Conservation (phyloP, 35 echinoderm and acorn worm genomes). For the Ophiothrix spiculata region DNA sequence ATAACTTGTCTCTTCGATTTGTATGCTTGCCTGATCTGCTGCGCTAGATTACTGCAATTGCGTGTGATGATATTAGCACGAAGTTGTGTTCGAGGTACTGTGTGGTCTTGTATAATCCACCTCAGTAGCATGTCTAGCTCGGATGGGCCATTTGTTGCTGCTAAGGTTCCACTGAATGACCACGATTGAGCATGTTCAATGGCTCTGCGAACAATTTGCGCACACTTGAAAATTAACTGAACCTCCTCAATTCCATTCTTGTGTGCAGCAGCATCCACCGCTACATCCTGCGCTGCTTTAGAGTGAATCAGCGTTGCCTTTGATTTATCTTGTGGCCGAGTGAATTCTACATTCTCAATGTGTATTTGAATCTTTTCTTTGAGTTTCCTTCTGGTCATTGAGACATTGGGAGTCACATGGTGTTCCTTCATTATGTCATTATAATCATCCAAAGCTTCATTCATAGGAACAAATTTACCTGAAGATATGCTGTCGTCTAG, state of each 20-base stretch:
- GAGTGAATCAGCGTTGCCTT: background rate
- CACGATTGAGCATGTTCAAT: background rate
- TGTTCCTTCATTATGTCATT: slow-evolving; percentile 9
- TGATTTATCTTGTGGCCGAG: background rate
- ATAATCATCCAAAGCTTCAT: background rate
- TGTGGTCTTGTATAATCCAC: background rate
- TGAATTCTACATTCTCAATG: background rate
- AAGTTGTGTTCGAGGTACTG: background rate
- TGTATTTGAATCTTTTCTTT: background rate
- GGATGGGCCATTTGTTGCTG: background rate
- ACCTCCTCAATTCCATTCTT: slow-evolving; percentile 5
- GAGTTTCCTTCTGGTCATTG: background rate
- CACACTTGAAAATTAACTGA: background rate
- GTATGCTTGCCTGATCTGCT: background rate
- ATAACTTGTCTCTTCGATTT: background rate
- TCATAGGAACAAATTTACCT: background rate
- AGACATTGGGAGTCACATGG: background rate
- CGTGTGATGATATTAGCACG: background rate
- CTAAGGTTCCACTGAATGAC: background rate
- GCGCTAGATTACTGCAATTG: background rate
- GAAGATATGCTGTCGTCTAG: background rate
- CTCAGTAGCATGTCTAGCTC: background rate
- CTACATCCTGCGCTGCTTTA: background rate
- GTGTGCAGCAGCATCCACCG: background rate
- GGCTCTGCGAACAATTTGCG: background rate